Evolutionary conservation across 2,888 invertebrate species (phyloP).

Genomic region (Diarsia brunnea): DNA sequence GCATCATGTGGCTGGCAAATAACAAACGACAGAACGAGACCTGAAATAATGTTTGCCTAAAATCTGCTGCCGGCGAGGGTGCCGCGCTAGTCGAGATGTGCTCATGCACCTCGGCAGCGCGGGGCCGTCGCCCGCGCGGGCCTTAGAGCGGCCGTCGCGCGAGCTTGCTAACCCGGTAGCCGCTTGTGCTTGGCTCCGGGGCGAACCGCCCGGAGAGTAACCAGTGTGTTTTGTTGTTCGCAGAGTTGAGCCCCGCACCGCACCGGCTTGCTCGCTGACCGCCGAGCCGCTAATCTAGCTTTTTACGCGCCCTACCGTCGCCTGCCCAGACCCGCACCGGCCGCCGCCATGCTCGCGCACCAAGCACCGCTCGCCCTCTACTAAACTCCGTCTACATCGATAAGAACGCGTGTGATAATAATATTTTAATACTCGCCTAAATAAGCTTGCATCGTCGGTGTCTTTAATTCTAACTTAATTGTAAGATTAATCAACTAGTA

Average conservation of each 20-base stretch:
- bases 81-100: slow-evolving; percentile 37
- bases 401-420: slow-evolving; percentile 90
- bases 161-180: slow-evolving; percentile 90
- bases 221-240: slow-evolving; percentile 91
- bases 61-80: slow-evolving; percentile 72
- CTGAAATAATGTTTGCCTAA: slow-evolving; percentile 73
- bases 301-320: slow-evolving; percentile 89
- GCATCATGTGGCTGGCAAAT: slow-evolving; percentile 78
- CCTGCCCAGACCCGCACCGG: slow-evolving; percentile 87
- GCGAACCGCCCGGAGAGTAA: slow-evolving; percentile 88
- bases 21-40: slow-evolving; percentile 75
- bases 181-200: slow-evolving; percentile 90
- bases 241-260: slow-evolving; percentile 91
- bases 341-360: slow-evolving; percentile 89
- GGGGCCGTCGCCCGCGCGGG: slow-evolving; percentile 71
- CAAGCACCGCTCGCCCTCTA: slow-evolving; percentile 90
- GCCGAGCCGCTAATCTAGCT: slow-evolving; percentile 91
- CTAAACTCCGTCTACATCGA: slow-evolving; percentile 90
- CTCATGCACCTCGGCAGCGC: slow-evolving; percentile 27
- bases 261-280: slow-evolving; percentile 90
- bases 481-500: slow-evolving; percentile 87
- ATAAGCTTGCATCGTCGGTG: slow-evolving; percentile 90
- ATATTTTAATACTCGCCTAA: slow-evolving; percentile 89
- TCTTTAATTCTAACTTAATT: slow-evolving; percentile 89
- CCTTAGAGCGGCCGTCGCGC: slow-evolving; percentile 82